A percentile compares a stretch with the other conserved stretches of the same genome.
These are phyloP conservation scores for Xestia rhomboidea DNA, from an alignment of 2,888 invertebrate genomes.

Conservation along the genomic window DNA sequence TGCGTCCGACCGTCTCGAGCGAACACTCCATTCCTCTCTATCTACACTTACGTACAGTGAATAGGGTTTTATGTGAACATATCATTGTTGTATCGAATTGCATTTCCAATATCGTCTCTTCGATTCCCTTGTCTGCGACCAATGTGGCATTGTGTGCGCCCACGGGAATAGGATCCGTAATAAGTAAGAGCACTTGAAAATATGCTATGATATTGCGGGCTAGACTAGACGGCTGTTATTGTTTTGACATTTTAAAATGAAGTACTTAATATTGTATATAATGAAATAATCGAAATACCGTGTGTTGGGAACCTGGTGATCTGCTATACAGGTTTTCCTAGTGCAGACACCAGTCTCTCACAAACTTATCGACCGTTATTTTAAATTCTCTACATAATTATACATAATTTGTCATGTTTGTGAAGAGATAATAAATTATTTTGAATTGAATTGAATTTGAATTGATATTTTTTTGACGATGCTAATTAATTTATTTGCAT, in stretches of 20 bases:
- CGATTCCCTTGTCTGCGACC: slow-evolving; percentile 60
- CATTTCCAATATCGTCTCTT: slow-evolving; percentile 64
- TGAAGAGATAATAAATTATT: too few species aligned
- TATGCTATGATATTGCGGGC: slow-evolving; percentile 31
- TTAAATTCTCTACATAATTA: too few species aligned
- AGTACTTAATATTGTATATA: too few species aligned
- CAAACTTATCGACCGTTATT: too few species aligned
- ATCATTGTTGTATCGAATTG: slow-evolving; percentile 63
- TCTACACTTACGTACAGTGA: slow-evolving; percentile 26
- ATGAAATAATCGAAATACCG: too few species aligned
- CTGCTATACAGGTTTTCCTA: too few species aligned
- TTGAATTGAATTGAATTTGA: too few species aligned
- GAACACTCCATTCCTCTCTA: slow-evolving; percentile 48
- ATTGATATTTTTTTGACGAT: not conserved
- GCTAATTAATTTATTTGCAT: not conserved
- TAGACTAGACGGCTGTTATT: slow-evolving; percentile 4
- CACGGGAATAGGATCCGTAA: slow-evolving; percentile 44
- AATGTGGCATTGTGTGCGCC: slow-evolving; percentile 41
- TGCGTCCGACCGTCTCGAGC: slow-evolving; percentile 72
- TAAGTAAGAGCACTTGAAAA: slow-evolving; percentile 43
- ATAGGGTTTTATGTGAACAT: slow-evolving; percentile 52
- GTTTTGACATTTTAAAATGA: slow-evolving; percentile 29
- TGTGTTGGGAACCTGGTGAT: too few species aligned
- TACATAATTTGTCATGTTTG: too few species aligned
- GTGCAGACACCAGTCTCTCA: too few species aligned